These are phyloP conservation scores for Labeo catla DNA, from an alignment of 2,113 vertebrate species.

Conservation along the genomic window DNA sequence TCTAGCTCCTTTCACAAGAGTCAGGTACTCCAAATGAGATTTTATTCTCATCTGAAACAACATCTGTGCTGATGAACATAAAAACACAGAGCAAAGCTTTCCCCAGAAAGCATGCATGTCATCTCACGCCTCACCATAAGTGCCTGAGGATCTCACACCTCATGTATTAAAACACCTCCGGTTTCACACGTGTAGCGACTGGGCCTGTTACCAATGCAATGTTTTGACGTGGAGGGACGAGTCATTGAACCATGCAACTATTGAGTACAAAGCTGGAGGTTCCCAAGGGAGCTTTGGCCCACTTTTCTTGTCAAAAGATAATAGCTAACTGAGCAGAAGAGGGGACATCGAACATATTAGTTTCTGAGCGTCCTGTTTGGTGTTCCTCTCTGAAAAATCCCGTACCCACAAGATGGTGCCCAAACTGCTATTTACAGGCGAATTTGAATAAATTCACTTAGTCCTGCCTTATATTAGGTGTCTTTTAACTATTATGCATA, in stretches of 20 bases:
- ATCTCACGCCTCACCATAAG: conserved; percentile 26
- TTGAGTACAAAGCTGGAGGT: conserved; percentile 32
- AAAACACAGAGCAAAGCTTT: conserved; percentile 6
- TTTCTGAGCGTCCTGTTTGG: not conserved
- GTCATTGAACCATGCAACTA: conserved; percentile 40
- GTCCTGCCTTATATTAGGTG: not conserved
- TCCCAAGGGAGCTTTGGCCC: conserved; percentile 35
- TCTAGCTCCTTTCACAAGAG: not conserved
- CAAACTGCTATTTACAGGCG: conserved; percentile 2
- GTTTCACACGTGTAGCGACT: conserved; percentile 36
- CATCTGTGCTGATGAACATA: not conserved
- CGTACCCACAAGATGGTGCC: conserved; percentile 23
- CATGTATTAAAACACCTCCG: conserved; percentile 39
- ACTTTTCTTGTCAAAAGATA: conserved; percentile 46
- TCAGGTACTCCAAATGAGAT: not conserved
- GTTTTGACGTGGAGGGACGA: conserved; percentile 48
- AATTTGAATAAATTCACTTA: not conserved
- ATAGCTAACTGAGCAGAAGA: conserved; percentile 42
- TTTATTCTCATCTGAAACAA: conserved; percentile 11
- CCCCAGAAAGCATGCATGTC: conserved; percentile 1
- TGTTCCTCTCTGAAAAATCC: not conserved
- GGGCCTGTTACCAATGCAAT: conserved; percentile 38
- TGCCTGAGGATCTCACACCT: conserved; percentile 38
- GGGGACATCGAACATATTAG: conserved; percentile 15
- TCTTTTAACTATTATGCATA: not conserved